phyloP scores from a whole-genome alignment of 2,888 invertebrate genomes.

The Willowsia nigromaculata region DNA sequence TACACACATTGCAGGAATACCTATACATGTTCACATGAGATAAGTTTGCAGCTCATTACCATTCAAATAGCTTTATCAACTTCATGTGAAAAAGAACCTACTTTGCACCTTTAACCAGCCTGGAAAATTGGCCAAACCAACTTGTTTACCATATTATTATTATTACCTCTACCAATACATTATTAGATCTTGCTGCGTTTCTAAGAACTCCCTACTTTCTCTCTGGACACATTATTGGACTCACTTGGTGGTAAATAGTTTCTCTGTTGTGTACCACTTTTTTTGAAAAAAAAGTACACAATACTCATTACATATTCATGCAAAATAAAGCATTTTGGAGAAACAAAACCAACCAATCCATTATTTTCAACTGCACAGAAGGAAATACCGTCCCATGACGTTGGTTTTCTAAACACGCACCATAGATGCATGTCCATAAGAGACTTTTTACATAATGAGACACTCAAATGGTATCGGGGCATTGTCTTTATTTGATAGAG shows the following conservation, averaged over 20 bases:
- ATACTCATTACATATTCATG: constrained; percentile 52
- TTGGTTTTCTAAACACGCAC: constrained; percentile 7
- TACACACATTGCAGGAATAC: not conserved
- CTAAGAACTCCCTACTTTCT: not conserved
- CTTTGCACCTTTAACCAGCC: constrained; percentile 43
- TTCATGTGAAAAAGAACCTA: not conserved
- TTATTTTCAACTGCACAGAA: constrained; percentile 4
- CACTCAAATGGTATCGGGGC: constrained; percentile 5
- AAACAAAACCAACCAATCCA: constrained; percentile 27
- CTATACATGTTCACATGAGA: not conserved
- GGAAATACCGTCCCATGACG: constrained; percentile 9
- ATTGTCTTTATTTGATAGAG: not conserved
- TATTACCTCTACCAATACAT: not conserved
- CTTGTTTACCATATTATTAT: constrained; percentile 55
- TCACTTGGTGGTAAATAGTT: not conserved
- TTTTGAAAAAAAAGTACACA: not conserved
- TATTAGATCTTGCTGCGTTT: not conserved
- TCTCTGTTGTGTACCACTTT: not conserved
- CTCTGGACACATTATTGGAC: constrained; percentile 9
- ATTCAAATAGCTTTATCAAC: constrained; percentile 71
- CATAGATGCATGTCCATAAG: not conserved
- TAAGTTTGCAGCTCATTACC: constrained; percentile 71
- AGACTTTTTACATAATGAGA: constrained; percentile 24
- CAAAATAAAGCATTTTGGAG: not conserved
- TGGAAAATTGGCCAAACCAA: constrained; percentile 47